Conservation (phyloP, 2,113 vertebrate species). For the Ictalurus furcatus region DNA sequence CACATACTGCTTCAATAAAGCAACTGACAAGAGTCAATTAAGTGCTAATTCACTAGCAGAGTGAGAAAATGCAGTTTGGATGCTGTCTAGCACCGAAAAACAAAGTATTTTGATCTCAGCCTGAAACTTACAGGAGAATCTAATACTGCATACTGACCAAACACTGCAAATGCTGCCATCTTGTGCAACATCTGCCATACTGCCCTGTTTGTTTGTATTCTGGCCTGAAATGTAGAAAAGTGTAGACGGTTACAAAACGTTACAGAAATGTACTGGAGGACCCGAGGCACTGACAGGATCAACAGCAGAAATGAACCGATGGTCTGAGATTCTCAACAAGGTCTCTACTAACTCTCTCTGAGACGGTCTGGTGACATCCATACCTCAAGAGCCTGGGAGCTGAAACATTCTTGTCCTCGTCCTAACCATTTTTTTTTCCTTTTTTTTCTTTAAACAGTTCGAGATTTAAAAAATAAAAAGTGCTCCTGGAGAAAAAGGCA, state of each 20-base stretch:
- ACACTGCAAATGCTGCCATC: constrained; percentile 59
- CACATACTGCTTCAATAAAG: constrained; percentile 9
- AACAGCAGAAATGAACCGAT: neutral
- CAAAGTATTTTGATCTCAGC: neutral
- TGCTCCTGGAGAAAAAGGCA: constrained; percentile 74
- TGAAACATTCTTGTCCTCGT: constrained; percentile 61
- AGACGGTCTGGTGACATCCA: constrained; percentile 54
- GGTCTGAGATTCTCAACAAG: constrained; percentile 19
- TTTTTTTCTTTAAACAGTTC: constrained; percentile 55
- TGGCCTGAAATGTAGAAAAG: constrained; percentile 20
- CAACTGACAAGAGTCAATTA: neutral
- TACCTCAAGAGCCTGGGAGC: constrained; percentile 53
- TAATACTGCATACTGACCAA: constrained; percentile 66
- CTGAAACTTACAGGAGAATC: constrained; percentile 5
- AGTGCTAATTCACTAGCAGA: constrained; percentile 12
- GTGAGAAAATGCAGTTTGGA: neutral
- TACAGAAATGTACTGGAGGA: constrained; percentile 24
- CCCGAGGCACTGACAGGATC: neutral
- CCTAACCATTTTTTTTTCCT: neutral
- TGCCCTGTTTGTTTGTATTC: constrained; percentile 18
- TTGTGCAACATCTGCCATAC: constrained; percentile 34
- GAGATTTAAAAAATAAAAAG: constrained; percentile 66
- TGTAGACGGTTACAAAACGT: neutral
- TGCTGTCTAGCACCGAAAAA: neutral
- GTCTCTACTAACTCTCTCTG: constrained; percentile 52